These are phyloP conservation scores for Opisthocomus hoazin DNA, from an alignment of 2,113 vertebrate species.

Conservation along the genomic window DNA sequence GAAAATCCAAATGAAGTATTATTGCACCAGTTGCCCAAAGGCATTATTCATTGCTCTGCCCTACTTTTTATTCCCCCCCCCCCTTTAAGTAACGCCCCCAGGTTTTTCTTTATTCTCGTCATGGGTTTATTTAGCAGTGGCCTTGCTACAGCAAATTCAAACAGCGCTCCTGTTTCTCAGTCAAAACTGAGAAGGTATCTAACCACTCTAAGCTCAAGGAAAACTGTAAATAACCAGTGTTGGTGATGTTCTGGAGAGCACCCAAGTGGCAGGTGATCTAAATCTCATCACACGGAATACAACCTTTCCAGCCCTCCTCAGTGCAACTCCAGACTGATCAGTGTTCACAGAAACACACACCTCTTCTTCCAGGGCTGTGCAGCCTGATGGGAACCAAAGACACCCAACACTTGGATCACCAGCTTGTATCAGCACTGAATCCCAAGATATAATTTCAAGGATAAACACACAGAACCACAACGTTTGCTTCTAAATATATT, in stretches of 20 bases:
- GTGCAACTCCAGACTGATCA: background rate
- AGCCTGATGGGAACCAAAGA: background rate
- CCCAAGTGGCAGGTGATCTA: background rate
- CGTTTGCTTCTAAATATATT: background rate
- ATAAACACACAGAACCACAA: background rate
- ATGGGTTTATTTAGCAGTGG: background rate
- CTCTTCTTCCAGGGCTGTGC: background rate
- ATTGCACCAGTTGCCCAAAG: background rate
- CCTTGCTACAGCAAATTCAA: background rate
- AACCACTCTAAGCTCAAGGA: background rate
- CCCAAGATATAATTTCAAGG: background rate
- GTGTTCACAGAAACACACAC: background rate
- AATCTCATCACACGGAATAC: background rate
- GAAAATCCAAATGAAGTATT: background rate
- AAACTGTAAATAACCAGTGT: background rate
- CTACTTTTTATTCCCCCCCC: background rate
- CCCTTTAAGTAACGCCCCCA: background rate
- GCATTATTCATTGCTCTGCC: background rate
- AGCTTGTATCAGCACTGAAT: background rate
- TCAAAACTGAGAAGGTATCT: background rate
- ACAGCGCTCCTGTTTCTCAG: background rate
- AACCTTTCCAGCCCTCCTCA: background rate
- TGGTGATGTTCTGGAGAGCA: background rate
- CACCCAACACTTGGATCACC: background rate
- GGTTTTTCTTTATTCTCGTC: background rate